Evolutionary conservation across 2,888 invertebrate genomes (phyloP), one percentile per base, ranked within the genome.

Genomic region (Chrysotoxum bicinctum): DNA sequence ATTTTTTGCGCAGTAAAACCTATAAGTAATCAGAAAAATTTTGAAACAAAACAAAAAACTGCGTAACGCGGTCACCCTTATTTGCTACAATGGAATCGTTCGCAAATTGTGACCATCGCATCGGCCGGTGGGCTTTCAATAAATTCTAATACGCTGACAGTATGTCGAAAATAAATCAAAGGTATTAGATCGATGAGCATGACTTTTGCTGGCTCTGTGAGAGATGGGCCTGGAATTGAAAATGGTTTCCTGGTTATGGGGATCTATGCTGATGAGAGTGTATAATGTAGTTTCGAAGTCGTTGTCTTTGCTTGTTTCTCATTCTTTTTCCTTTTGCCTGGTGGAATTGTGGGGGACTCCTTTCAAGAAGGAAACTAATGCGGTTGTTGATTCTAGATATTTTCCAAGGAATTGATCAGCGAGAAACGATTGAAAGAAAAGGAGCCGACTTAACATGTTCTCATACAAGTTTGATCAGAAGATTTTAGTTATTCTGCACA

Each of bases 141-240:
- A 81, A 81, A 85, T 80, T 81, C 81, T 73, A 69, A 77, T 62
- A 43, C 58, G 76, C 76, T 80, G 85, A 85, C 81, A 81, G 81
- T 77, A 77, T 81, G 73, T 80, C 84, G 76, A 85, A 84, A 80
- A 85, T 80, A 85, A 85, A 85, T 85, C 84, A 85, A 73, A 60
- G 66, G 72, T n/a, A 80, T 72, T 76, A 80, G 80, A 80, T 85
- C 72, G 76, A 76, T 73, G 81, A 76, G 80, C 68, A 52, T 60
- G 45, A 70, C 68, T 73, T 60, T 64, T 26, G 58, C 37, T 43
- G 37, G 66, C 32, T 21, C n/a, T 32, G 64, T 45, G 8, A 75
- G 56, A 74, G 83, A 72, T 79, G 48, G 75, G 26, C 50, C 58
- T 85, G 62, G 81, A 85, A 85, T 80, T 76, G 75, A 14, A 84